Conservation (phyloP, 2,113 vertebrate genomes). For the Odobenus rosmarus region DNA sequence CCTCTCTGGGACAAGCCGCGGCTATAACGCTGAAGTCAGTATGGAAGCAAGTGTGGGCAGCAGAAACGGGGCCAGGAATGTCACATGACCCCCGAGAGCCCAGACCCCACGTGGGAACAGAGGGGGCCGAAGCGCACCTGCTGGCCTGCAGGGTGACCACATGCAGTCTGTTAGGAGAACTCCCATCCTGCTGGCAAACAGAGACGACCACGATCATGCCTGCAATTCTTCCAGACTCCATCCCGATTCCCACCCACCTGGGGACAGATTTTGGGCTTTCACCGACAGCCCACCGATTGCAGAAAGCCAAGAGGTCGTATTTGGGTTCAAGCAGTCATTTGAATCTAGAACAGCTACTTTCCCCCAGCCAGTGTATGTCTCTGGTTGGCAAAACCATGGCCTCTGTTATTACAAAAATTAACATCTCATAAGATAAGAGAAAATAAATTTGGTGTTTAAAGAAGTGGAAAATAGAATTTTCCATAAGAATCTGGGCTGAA, state of each 20-base stretch:
- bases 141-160: rapidly evolving
- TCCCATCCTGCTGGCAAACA: rapidly evolving
- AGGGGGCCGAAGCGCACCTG: no score
- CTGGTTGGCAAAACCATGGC: background rate
- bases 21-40: rapidly evolving
- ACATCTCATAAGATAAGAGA: background rate
- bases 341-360: rapidly evolving
- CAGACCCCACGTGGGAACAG: rapidly evolving
- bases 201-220: rapidly evolving
- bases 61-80: background rate
- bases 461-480: constrained; percentile 45
- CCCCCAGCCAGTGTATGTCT: rapidly evolving
- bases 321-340: rapidly evolving
- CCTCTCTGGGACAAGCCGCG: rapidly evolving
- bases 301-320: rapidly evolving
- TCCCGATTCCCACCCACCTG: rapidly evolving
- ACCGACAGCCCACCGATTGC: rapidly evolving
- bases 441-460: constrained; percentile 47
- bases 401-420: background rate
- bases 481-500: background rate
- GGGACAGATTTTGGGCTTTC: background rate
- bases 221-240: rapidly evolving
- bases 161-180: background rate
- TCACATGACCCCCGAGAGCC: rapidly evolving
- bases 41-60: background rate